Evolutionary conservation across 1,140 invertebrate species (phyloP).

Genomic region (Caerostris extrusa): DNA sequence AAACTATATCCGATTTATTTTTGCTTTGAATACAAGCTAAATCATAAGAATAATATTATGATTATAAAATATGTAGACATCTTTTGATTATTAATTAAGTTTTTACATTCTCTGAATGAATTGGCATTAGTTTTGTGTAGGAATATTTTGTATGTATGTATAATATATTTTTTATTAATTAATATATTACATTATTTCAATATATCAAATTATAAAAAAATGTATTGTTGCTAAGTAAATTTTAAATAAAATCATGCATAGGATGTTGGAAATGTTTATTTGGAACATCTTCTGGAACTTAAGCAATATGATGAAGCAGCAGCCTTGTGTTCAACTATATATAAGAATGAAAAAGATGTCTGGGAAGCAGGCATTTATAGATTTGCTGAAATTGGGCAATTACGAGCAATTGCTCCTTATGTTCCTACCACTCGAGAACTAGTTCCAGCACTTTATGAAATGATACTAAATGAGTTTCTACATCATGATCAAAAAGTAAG

Average conservation of each 20-base stretch:
- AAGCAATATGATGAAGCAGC: constrained; percentile 92
- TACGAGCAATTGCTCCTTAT: constrained; percentile 92
- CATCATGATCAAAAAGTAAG: constrained; percentile 89
- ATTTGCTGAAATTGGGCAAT: constrained; percentile 92
- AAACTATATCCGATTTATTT: not conserved
- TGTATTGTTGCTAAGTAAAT: not conserved
- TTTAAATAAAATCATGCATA: not conserved
- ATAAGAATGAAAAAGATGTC: constrained; percentile 89
- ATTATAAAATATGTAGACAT: not conserved
- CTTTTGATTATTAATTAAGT: not conserved
- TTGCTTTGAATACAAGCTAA: not conserved
- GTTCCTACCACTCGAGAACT: constrained; percentile 85
- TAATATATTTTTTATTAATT: not conserved
- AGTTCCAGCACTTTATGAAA: constrained; percentile 94
- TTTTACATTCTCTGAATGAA: not conserved
- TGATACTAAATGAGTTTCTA: constrained; percentile 96
- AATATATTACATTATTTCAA: not conserved
- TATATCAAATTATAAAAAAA: not conserved
- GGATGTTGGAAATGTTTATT: constrained; percentile 90
- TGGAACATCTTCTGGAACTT: constrained; percentile 90
- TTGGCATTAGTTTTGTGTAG: not conserved
- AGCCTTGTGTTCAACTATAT: constrained; percentile 89
- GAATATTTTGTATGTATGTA: not conserved
- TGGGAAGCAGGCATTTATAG: constrained; percentile 98
- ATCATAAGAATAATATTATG: not conserved